phyloP scores from a whole-genome alignment of 1,140 invertebrate genomes.

The Liolophura sinensis region DNA sequence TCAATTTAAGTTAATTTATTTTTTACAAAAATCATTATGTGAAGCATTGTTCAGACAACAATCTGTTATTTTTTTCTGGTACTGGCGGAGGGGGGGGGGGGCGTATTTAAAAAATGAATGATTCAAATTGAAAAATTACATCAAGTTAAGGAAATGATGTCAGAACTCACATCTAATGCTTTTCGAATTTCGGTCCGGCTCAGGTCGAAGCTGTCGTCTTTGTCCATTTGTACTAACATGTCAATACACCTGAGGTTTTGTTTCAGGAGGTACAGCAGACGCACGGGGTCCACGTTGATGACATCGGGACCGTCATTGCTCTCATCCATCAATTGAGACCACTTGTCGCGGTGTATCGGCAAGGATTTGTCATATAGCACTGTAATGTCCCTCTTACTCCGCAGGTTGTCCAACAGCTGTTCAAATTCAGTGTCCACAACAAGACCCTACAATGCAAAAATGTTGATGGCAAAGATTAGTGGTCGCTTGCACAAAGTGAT shows the following conservation, averaged over 20 bases:
- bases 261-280: constrained; percentile 44
- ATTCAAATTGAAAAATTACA: neutral
- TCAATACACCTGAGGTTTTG: constrained; percentile 44
- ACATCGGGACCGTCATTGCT: constrained; percentile 26
- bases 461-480: too few relatives aligned
- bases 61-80: too few relatives aligned
- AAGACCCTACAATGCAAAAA: constrained; percentile 22
- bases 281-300: constrained; percentile 41
- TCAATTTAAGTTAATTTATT: too few relatives aligned
- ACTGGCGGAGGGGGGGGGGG: too few relatives aligned
- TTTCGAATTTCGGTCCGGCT: constrained; percentile 34
- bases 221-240: constrained; percentile 40
- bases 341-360: constrained; percentile 17
- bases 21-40: too few relatives aligned
- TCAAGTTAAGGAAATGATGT: neutral
- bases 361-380: constrained; percentile 33
- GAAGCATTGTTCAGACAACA: too few relatives aligned
- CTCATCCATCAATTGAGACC: constrained; percentile 4
- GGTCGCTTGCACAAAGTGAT: too few relatives aligned
- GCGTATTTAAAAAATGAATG: neutral
- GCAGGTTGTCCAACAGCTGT: constrained; percentile 24
- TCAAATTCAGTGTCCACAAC: constrained; percentile 44
- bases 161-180: constrained; percentile 36
- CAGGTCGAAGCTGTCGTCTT: constrained; percentile 22
- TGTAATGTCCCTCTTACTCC: constrained; percentile 24